These are phyloP conservation scores for Agrotis clavis DNA, from an alignment of 2,888 invertebrate genomes.

Conservation along the genomic window DNA sequence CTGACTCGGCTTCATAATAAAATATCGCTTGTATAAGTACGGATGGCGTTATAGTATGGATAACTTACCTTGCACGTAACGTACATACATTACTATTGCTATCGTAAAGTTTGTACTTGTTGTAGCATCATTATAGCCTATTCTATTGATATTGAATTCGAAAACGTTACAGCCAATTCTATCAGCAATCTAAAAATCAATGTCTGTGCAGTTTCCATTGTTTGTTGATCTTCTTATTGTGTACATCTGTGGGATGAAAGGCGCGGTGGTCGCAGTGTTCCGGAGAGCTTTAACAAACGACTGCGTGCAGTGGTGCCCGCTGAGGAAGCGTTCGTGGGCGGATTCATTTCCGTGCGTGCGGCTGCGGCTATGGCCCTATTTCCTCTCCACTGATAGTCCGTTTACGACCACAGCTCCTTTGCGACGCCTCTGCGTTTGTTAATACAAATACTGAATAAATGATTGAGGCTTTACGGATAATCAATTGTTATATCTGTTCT, in stretches of 20 bases:
- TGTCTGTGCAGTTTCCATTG: slow-evolving; percentile 5
- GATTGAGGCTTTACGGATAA: neutral
- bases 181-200: neutral
- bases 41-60: neutral
- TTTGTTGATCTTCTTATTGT: slow-evolving; percentile 23
- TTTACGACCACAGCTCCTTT: slow-evolving; percentile 70
- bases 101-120: neutral
- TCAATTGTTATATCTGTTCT: neutral
- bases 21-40: slow-evolving; percentile 46
- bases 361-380: slow-evolving; percentile 72
- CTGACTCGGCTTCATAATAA: slow-evolving; percentile 70
- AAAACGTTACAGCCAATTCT: neutral
- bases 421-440: slow-evolving; percentile 31
- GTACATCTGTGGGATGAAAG: slow-evolving; percentile 18
- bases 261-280: slow-evolving; percentile 40
- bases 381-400: slow-evolving; percentile 79
- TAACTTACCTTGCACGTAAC: neutral
- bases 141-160: neutral
- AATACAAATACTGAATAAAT: too few species aligned
- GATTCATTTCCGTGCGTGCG: slow-evolving; percentile 83
- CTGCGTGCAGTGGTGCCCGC: slow-evolving; percentile 63
- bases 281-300: slow-evolving; percentile 60
- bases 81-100: neutral
- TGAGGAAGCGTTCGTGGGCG: slow-evolving; percentile 73
- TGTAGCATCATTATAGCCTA: neutral